Conservation (phyloP, 2,888 invertebrate genomes). For the Clivina fossor region DNA sequence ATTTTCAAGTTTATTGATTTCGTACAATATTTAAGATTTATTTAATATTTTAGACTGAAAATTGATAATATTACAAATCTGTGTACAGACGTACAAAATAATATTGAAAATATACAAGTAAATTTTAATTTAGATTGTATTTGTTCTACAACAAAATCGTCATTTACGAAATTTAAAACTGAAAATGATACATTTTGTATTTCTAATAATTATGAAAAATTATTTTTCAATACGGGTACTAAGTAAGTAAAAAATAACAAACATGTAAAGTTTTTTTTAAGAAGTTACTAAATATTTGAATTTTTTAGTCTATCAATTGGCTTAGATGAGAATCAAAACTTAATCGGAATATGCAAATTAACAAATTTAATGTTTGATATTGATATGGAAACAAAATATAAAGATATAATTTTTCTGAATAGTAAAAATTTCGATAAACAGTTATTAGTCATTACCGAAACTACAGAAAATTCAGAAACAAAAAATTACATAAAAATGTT, state of each 20-base stretch:
- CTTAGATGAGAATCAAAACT: conserved; percentile 39
- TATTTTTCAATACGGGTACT: too few relatives aligned
- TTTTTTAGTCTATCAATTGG: conserved; percentile 39
- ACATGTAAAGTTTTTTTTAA: too few relatives aligned
- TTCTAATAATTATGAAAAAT: conserved; percentile 21
- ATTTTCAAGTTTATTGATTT: background rate
- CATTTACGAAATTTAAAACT: conserved; percentile 1
- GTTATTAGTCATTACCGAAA: conserved; percentile 30
- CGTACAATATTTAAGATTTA: background rate
- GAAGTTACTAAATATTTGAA: too few relatives aligned
- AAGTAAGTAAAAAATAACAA: conserved; percentile 32
- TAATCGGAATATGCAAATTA: conserved; percentile 42
- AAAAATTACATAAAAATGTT: conserved; percentile 34
- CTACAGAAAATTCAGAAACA: conserved; percentile 28
- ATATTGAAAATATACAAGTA: conserved; percentile 3
- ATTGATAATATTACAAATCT: conserved; percentile 8
- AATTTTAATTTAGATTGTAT: conserved; percentile 5
- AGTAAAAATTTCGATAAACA: conserved; percentile 26
- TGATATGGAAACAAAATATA: conserved; percentile 37
- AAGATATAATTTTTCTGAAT: conserved; percentile 41
- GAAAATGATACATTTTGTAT: conserved; percentile 7
- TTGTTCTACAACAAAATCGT: conserved; percentile 8
- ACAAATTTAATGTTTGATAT: conserved; percentile 38
- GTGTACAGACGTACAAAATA: conserved; percentile 7
- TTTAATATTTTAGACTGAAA: conserved; percentile 2